Evolutionary conservation across 2,113 vertebrate species (phyloP).

Genomic region (Perognathus longimembris): DNA sequence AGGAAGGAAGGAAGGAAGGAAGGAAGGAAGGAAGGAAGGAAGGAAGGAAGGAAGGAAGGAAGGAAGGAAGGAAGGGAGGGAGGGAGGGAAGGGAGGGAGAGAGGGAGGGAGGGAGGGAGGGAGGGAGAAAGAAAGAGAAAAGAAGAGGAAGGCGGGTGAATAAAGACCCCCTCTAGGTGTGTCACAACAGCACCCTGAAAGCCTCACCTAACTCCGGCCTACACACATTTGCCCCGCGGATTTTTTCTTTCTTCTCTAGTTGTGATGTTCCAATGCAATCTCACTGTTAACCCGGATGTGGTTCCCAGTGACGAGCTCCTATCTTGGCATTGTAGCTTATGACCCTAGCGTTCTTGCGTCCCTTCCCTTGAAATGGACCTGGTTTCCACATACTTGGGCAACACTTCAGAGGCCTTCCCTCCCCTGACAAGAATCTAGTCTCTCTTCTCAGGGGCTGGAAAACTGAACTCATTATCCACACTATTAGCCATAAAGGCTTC

Average conservation of each 20-base stretch:
- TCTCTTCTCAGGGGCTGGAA: constrained; percentile 14
- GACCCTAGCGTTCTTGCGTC: not conserved
- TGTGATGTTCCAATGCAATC: not conserved
- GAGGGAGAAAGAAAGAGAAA: too few species aligned
- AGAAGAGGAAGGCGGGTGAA: too few species aligned
- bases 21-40: too few species aligned
- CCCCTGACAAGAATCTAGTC: not conserved
- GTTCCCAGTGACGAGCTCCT: not conserved
- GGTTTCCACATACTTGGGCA: not conserved
- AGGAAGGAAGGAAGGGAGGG: too few species aligned
- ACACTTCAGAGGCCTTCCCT: not conserved
- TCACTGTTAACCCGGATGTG: not conserved
- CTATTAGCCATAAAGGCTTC: constrained; percentile 72
- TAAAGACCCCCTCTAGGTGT: too few species aligned
- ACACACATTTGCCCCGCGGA: too few species aligned
- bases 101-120: too few species aligned
- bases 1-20: too few species aligned
- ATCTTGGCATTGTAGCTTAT: not conserved
- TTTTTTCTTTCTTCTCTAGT: not conserved
- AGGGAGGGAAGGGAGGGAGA: too few species aligned
- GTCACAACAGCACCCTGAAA: not conserved
- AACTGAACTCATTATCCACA: constrained; percentile 68
- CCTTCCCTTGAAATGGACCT: not conserved
- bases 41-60: too few species aligned
- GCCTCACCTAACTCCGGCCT: not conserved